A percentile compares a stretch with the other conserved stretches of the same genome.
Evolutionary conservation across 2,797 vertebrate species (phyloP).

Genomic region (Naso thynnoides): DNA sequence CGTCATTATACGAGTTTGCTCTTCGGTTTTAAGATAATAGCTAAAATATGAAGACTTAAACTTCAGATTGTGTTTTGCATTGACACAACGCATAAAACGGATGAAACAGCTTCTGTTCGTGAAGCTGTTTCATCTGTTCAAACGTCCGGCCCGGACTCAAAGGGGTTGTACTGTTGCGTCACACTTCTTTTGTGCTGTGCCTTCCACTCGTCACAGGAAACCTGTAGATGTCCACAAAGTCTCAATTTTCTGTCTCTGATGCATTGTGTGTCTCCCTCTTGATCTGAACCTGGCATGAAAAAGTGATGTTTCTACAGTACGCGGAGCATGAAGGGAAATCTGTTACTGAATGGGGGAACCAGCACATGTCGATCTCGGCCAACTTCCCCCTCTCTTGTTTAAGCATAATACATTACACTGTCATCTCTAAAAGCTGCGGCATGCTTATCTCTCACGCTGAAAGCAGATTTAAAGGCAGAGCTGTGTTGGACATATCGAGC

Average conservation of each 20-base stretch:
- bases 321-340: slow-evolving; percentile 47
- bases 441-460: slow-evolving; percentile 69
- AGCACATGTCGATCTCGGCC: slow-evolving; percentile 44
- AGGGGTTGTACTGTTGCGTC: too few species aligned
- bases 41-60: neutral
- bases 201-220: slow-evolving; percentile 6
- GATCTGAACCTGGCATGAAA: slow-evolving; percentile 37
- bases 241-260: slow-evolving; percentile 15
- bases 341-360: slow-evolving; percentile 37
- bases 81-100: neutral
- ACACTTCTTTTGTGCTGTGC: too few species aligned
- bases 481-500: slow-evolving; percentile 76
- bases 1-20: too few species aligned
- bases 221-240: slow-evolving; percentile 18
- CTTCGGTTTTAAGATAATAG: neutral
- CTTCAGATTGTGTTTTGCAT: neutral
- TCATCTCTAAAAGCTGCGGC: slow-evolving; percentile 68
- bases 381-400: slow-evolving; percentile 51
- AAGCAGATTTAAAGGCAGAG: slow-evolving; percentile 72
- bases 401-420: slow-evolving; percentile 67
- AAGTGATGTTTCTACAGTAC: slow-evolving; percentile 43
- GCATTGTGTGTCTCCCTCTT: slow-evolving; percentile 6
- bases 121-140: slow-evolving; percentile 11
- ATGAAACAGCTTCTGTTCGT: too few species aligned
- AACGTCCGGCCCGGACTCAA: too few species aligned